phyloP scores from a whole-genome alignment of 2,888 invertebrate genomes.

The Steinernema carpocapsae region DNA sequence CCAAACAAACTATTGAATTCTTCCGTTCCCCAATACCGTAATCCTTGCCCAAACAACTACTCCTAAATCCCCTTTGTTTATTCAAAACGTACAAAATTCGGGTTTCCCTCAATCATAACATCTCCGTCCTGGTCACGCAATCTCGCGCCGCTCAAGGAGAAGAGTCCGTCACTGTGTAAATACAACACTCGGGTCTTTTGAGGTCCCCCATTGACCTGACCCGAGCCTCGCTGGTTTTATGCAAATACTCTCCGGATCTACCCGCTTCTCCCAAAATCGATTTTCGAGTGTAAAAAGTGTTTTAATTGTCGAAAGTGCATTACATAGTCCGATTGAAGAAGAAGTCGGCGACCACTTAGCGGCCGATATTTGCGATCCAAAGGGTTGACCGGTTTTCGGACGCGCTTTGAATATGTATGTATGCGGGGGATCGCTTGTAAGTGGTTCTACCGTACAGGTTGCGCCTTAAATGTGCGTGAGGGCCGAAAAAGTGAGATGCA shows the following conservation, averaged over 20 bases:
- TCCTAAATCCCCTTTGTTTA: background rate
- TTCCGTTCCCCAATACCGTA: too few species aligned
- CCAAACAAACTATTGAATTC: too few species aligned
- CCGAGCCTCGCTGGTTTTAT: conserved; percentile 24
- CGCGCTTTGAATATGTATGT: conserved; percentile 14
- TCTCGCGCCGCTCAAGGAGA: conserved; percentile 16
- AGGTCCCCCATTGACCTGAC: background rate
- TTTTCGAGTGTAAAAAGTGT: conserved; percentile 32
- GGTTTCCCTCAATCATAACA: background rate
- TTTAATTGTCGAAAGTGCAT: conserved; percentile 35
- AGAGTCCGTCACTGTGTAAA: background rate
- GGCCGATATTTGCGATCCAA: conserved; percentile 31
- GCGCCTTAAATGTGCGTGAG: conserved; percentile 32
- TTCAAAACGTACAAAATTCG: conserved; percentile 24
- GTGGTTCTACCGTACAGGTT: background rate
- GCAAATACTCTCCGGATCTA: conserved; percentile 31
- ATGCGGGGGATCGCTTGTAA: conserved; percentile 10
- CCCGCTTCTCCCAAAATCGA: background rate
- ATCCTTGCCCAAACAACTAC: background rate
- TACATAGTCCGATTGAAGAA: conserved; percentile 24
- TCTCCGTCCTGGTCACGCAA: conserved; percentile 8
- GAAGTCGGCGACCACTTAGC: conserved; percentile 35
- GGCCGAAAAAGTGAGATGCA: conserved; percentile 22
- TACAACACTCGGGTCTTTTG: conserved; percentile 18
- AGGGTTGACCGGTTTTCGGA: conserved; percentile 31